Conservation (phyloP, 2,797 vertebrate species). For the Alcedo quadribrachys region DNA sequence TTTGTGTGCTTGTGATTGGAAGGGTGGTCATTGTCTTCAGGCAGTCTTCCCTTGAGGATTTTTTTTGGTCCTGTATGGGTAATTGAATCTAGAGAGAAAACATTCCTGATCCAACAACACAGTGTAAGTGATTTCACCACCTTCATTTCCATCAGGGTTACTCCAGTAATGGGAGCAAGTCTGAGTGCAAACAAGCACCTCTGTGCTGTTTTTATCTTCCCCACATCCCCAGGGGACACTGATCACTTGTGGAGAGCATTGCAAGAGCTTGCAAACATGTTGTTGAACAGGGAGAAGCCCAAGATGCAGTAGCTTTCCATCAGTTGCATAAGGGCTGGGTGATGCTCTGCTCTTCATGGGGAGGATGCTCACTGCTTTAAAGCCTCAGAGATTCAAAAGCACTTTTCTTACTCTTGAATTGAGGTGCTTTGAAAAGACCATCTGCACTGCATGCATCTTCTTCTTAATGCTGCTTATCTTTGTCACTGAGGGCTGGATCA, state of each 20-base stretch:
- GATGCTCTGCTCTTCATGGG: neutral
- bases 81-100: neutral
- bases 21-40: neutral
- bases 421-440: constrained; percentile 32
- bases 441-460: neutral
- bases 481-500: neutral
- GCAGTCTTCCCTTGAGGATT: neutral
- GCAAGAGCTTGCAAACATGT: constrained; percentile 50
- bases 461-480: neutral
- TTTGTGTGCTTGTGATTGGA: neutral
- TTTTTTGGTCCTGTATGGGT: neutral
- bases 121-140: neutral
- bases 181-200: constrained; percentile 28
- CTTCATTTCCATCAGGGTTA: constrained; percentile 12
- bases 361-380: neutral
- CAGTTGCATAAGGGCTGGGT: constrained; percentile 69
- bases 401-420: neutral
- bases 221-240: constrained; percentile 59
- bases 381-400: neutral
- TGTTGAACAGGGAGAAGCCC: constrained; percentile 46
- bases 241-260: constrained; percentile 28
- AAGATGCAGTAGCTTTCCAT: constrained; percentile 47
- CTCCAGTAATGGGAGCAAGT: neutral
- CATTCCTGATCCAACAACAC: neutral
- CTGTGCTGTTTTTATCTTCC: neutral